Evolutionary conservation across 2,113 vertebrate genomes (phyloP).

Genomic region (Kryptolebias marmoratus): DNA sequence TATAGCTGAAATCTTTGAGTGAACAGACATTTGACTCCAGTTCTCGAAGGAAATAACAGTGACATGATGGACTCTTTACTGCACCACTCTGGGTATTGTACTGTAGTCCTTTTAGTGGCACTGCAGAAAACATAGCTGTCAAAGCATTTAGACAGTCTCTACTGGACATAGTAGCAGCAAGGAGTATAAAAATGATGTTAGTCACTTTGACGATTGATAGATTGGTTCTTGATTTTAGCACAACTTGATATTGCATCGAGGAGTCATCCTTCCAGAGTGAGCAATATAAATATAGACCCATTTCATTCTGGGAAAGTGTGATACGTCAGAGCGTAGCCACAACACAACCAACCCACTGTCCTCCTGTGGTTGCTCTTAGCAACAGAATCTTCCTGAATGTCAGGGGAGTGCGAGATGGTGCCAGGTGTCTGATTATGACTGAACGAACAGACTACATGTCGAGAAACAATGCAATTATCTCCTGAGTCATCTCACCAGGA

Average conservation of each 20-base stretch:
- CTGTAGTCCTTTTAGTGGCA: neutral
- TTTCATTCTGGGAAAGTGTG: slow-evolving; percentile 35
- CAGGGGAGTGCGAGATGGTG: slow-evolving; percentile 45
- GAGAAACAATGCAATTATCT: slow-evolving; percentile 55
- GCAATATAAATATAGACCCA: slow-evolving; percentile 41
- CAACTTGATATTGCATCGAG: slow-evolving; percentile 5
- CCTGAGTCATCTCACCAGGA: slow-evolving; percentile 28
- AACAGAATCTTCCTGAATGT: slow-evolving; percentile 60
- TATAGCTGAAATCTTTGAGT: slow-evolving; percentile 4
- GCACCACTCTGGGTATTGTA: slow-evolving; percentile 7
- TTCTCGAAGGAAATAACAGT: slow-evolving; percentile 20
- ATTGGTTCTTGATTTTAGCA: slow-evolving; percentile 38
- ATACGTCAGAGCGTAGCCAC: slow-evolving; percentile 29
- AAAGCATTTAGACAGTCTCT: slow-evolving; percentile 6
- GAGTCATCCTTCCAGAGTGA: slow-evolving; percentile 20
- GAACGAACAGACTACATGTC: slow-evolving; percentile 25
- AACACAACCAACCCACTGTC: slow-evolving; percentile 13
- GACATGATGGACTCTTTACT: slow-evolving; percentile 21
- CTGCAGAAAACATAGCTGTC: slow-evolving; percentile 25
- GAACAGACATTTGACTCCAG: slow-evolving; percentile 42
- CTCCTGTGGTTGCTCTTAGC: slow-evolving; percentile 57
- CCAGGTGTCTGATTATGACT: slow-evolving; percentile 52
- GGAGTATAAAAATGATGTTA: neutral
- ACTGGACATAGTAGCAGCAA: neutral
- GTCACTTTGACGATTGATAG: neutral